Conservation (phyloP, 2,797 vertebrate species). For the Anabas testudineus region DNA sequence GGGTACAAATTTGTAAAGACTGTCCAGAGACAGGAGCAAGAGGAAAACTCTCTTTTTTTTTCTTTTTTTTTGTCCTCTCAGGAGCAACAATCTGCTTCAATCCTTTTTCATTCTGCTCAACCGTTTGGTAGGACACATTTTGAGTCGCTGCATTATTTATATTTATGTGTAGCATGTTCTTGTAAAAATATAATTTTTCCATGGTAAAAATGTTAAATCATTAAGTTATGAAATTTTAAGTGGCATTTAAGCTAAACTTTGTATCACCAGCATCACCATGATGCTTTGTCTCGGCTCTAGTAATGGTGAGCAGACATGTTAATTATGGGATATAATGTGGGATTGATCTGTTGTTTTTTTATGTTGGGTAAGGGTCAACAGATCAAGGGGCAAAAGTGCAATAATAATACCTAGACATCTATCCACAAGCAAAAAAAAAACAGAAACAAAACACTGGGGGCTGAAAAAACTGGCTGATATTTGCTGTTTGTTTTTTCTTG, state of each 20-base stretch:
- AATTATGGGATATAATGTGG: background rate
- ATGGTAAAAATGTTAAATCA: too few relatives aligned
- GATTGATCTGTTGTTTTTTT: too few relatives aligned
- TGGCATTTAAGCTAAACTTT: too few relatives aligned
- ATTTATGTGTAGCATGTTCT: too few relatives aligned
- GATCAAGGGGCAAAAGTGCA: too few relatives aligned
- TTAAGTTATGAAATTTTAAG: too few relatives aligned
- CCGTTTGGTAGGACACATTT: too few relatives aligned
- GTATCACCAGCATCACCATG: background rate
- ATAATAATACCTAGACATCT: background rate
- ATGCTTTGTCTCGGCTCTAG: constrained; percentile 4
- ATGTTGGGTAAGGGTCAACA: too few relatives aligned
- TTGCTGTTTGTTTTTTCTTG: constrained; percentile 60
- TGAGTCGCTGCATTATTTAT: too few relatives aligned
- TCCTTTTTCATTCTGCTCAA: too few relatives aligned
- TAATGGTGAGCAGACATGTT: background rate
- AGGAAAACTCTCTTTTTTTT: background rate
- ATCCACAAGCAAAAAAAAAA: background rate
- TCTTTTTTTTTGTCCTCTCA: background rate
- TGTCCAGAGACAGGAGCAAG: background rate
- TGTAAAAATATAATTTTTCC: too few relatives aligned
- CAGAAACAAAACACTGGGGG: background rate
- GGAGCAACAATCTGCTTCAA: constrained; percentile 6
- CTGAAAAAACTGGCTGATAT: constrained; percentile 43
- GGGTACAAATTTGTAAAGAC: background rate